These are phyloP conservation scores for Scolopax mira DNA, from an alignment of 2,113 vertebrate genomes.

Conservation along the genomic window DNA sequence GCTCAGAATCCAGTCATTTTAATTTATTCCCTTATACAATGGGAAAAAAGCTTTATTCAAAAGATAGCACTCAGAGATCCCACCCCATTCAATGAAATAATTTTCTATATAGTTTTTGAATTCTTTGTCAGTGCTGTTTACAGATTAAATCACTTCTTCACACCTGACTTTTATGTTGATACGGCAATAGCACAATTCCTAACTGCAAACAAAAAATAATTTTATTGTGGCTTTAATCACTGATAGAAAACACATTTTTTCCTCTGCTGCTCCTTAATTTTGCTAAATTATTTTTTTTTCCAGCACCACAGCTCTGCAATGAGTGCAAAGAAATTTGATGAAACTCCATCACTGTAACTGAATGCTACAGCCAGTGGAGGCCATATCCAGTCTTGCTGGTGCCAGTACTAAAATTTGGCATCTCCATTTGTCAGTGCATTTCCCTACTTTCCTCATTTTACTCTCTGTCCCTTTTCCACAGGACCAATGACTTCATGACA, in stretches of 20 bases:
- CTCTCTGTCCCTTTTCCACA: neutral
- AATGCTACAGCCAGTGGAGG: neutral
- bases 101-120: neutral
- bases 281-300: neutral
- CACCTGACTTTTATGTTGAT: neutral
- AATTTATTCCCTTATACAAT: neutral
- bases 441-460: neutral
- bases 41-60: neutral
- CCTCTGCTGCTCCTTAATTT: neutral
- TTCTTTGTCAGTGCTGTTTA: neutral
- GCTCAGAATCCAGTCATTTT: neutral
- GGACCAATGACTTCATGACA: neutral
- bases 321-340: neutral
- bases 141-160: neutral
- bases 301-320: neutral
- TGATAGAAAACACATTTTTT: neutral
- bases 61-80: neutral
- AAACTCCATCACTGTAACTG: neutral
- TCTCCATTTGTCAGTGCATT: neutral
- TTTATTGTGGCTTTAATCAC: conserved; percentile 1
- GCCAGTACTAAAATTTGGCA: neutral
- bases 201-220: neutral
- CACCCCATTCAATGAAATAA: neutral
- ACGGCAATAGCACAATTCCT: neutral
- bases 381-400: neutral